These are phyloP conservation scores for Episyrphus balteatus DNA, from an alignment of 1,140 invertebrate genomes.

Conservation along the genomic window DNA sequence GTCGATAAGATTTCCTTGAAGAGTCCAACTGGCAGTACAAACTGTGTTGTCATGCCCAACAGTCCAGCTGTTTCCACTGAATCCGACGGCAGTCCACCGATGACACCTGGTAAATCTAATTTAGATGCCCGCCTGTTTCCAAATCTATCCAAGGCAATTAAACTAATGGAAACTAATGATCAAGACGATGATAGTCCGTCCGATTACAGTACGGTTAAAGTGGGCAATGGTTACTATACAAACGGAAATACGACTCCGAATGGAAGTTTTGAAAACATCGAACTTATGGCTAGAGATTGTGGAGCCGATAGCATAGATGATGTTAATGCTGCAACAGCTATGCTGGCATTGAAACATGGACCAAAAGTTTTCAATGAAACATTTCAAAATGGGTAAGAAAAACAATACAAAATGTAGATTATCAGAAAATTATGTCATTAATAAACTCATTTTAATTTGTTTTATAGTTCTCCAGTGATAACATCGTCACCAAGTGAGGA, in stretches of 20 bases:
- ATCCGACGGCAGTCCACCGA: constrained; percentile 6
- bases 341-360: constrained; percentile 69
- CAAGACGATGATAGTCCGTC: constrained; percentile 17
- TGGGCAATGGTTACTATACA: neutral
- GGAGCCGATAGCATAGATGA: constrained; percentile 49
- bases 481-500: constrained; percentile 66
- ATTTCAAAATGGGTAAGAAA: constrained; percentile 31
- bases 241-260: neutral
- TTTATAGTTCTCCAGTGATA: constrained; percentile 43
- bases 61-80: neutral
- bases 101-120: constrained; percentile 16
- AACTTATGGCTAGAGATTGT: constrained; percentile 25
- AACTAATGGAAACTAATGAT: constrained; percentile 16
- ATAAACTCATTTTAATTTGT: too few relatives aligned
- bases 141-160: constrained; percentile 28
- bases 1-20: constrained; percentile 32
- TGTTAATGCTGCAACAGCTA: constrained; percentile 70
- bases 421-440: too few relatives aligned
- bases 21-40: constrained; percentile 14
- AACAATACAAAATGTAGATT: neutral
- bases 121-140: constrained; percentile 33
- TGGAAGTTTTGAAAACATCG: constrained; percentile 16
- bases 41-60: neutral
- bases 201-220: constrained; percentile 18
- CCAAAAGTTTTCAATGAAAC: constrained; percentile 37